Evolutionary conservation across 2,797 vertebrate genomes (phyloP).

Genomic region (Dicrostonyx torquatus): DNA sequence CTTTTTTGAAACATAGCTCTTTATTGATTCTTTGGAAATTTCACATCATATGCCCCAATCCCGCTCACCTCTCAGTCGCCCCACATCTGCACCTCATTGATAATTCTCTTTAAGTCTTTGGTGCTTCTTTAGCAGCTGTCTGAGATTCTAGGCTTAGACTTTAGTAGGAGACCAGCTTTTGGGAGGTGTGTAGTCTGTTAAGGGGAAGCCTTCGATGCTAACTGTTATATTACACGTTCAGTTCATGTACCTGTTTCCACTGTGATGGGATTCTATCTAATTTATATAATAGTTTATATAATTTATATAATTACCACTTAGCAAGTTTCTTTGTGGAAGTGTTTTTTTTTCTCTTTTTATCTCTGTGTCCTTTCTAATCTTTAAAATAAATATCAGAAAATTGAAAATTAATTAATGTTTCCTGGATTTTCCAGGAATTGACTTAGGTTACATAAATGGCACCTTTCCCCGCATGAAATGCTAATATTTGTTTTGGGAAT

Average conservation of each 20-base stretch:
- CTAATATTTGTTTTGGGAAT: conserved; percentile 26
- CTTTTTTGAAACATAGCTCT: too few species aligned
- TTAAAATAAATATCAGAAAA: conserved; percentile 43
- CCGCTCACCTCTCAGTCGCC: too few species aligned
- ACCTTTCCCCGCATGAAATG: neutral
- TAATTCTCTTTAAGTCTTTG: neutral
- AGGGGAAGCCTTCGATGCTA: neutral
- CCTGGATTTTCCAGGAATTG: neutral
- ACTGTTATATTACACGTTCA: neutral
- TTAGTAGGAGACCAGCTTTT: neutral
- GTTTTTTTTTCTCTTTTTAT: neutral
- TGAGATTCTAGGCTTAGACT: neutral
- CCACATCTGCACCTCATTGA: too few species aligned
- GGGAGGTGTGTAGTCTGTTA: neutral
- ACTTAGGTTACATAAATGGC: conserved; percentile 12
- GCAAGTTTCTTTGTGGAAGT: neutral
- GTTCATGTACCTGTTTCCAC: neutral
- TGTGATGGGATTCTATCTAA: neutral
- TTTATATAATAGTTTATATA: neutral
- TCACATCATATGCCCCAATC: too few species aligned
- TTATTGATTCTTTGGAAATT: too few species aligned
- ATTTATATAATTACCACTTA: neutral
- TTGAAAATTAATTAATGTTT: conserved; percentile 56
- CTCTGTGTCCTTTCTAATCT: neutral
- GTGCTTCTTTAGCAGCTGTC: conserved; percentile 1